Base-by-base conservation (phyloP, 2,113 vertebrate genomes). In the Syngnathoides biaculeatus region DNA sequence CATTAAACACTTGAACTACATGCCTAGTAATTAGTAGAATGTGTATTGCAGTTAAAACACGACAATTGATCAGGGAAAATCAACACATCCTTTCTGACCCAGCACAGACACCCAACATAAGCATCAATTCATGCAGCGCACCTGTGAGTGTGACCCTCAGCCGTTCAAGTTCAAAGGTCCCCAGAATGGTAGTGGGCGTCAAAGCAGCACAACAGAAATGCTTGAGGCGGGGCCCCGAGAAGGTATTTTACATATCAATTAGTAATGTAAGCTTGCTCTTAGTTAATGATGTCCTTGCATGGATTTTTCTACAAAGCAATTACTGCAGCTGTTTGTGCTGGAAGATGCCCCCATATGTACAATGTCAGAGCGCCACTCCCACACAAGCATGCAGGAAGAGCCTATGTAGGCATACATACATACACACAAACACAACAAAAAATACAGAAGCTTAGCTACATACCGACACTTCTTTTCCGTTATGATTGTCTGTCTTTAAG, bases 231-330 rank as follows among this genome's bases (percentile, higher is more conserved):
- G 69, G 72, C 59, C 65, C 64, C 35, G 47, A 2, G 1, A 82
- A 72, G 74, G 72, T 75, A 82, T 27, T 13, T 43, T 67, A 61
- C 61, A 50, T 67, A 82, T 83, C 77, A 87, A 89, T 86, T 90
- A 89, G 71, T 79, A 86, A 86, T 67, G 57, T 68, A 80, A 75
- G 78, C 68, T 43, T 43, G 27, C 66, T 81, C 76, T 89, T 89
- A 68, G 81, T 90, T 90, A 89, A 91, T 84, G 73, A 83, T 81
- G 81, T 87, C 82, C 83, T 84, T 70, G 70, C 79, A 78, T 68
- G 43, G 69, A 81, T 79, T 79, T 83, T 69, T 83, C 78, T 88
- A 82, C 80, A 83, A 65, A 80, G 78, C 84, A 88, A 89, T 87
- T 90, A 88, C 83, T 77, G 81, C 79, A 66, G 74, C 64, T 78